phyloP scores from a whole-genome alignment of 2,888 invertebrate genomes.

The Hyles lineata region DNA sequence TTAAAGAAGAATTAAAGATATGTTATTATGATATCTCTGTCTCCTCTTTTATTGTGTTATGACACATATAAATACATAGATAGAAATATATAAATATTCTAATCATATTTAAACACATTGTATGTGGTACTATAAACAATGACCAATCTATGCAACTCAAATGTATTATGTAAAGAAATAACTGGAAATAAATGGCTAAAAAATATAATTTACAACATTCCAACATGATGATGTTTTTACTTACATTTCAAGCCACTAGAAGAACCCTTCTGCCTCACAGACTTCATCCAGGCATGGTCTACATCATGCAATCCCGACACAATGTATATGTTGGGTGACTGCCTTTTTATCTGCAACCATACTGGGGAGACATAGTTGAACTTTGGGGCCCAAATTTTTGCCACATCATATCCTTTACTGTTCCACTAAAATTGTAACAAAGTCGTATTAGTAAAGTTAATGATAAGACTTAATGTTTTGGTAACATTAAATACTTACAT shows the following conservation, averaged over 20 bases:
- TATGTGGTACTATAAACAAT: too few species aligned
- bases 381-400: conserved; percentile 94
- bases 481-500: too few species aligned
- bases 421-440: conserved; percentile 92
- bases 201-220: neutral
- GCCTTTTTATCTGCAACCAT: conserved; percentile 94
- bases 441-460: too few species aligned
- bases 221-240: conserved; percentile 36
- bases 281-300: conserved; percentile 92
- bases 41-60: too few species aligned
- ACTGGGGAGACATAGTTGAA: conserved; percentile 97
- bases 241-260: conserved; percentile 86
- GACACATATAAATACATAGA: too few species aligned
- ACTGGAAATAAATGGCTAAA: too few species aligned
- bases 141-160: too few species aligned
- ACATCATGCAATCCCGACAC: conserved; percentile 92
- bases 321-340: conserved; percentile 86
- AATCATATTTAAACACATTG: too few species aligned
- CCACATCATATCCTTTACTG: conserved; percentile 95
- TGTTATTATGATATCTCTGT: too few species aligned
- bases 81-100: too few species aligned
- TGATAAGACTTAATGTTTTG: neutral
- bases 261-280: conserved; percentile 86
- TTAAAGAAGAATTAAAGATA: too few species aligned
- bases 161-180: too few species aligned